A percentile compares a stretch with the other conserved stretches of the same genome.
Conservation (phyloP, 2,888 invertebrate genomes). For the Pediacus dermestoides region DNA sequence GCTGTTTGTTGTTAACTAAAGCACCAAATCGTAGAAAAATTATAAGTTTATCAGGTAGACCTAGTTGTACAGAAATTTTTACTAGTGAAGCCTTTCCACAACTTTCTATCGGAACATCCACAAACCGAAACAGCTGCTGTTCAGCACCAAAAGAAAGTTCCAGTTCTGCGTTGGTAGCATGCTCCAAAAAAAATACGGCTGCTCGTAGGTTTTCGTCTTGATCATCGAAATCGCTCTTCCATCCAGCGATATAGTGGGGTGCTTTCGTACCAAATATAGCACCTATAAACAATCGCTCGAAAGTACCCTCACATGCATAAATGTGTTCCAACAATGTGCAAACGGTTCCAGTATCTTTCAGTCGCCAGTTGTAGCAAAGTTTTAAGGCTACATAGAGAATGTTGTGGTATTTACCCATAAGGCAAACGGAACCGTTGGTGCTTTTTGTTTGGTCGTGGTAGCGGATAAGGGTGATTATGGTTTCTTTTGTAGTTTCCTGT, state of each 20-base stretch:
- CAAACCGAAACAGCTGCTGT: conserved; percentile 54
- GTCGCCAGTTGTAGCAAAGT: conserved; percentile 75
- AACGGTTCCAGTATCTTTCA: conserved; percentile 66
- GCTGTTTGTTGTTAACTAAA: conserved; percentile 53
- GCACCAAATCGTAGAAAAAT: conserved; percentile 72
- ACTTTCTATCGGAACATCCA: conserved; percentile 79
- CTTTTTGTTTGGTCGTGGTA: conserved; percentile 63
- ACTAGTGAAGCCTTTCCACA: conserved; percentile 63
- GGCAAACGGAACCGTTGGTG: conserved; percentile 67
- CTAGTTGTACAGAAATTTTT: conserved; percentile 71
- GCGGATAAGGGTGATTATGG: conserved; percentile 60
- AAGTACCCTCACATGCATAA: conserved; percentile 65
- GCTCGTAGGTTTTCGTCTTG: conserved; percentile 76
- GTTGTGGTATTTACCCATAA: conserved; percentile 83
- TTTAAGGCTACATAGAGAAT: conserved; percentile 79
- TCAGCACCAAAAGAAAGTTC: conserved; percentile 27
- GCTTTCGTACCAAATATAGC: conserved; percentile 79
- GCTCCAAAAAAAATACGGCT: conserved; percentile 72
- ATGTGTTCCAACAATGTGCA: conserved; percentile 65
- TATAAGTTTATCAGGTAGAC: conserved; percentile 69
- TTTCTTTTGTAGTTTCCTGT: conserved; percentile 58
- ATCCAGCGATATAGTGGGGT: conserved; percentile 78
- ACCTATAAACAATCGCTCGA: conserved; percentile 69
- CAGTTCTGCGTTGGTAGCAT: conserved; percentile 65
- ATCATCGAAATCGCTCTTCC: conserved; percentile 80